These are phyloP conservation scores for Scaptomyza cyrtandrae DNA, from an alignment of 2,888 invertebrate species.

Conservation along the genomic window DNA sequence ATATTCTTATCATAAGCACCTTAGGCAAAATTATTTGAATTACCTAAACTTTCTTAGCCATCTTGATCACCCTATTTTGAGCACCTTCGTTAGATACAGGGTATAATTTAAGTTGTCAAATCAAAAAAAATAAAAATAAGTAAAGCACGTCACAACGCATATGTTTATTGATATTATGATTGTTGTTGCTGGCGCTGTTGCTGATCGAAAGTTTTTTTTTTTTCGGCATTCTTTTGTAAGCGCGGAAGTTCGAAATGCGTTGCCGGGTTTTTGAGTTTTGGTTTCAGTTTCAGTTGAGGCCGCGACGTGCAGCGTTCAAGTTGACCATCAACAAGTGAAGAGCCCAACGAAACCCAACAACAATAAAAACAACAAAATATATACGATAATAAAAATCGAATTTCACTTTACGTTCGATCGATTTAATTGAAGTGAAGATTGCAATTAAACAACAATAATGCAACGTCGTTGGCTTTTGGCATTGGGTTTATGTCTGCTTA, in stretches of 20 bases:
- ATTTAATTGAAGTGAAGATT: conserved; percentile 9
- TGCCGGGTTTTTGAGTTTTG: conserved; percentile 40
- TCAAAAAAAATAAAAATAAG: conserved; percentile 26
- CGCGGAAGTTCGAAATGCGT: conserved; percentile 56
- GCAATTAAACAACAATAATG: conserved; percentile 42
- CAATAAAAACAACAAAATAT: conserved; percentile 4
- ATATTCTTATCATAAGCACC: too few relatives aligned
- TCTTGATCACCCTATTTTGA: too few relatives aligned
- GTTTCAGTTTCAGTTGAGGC: conserved; percentile 63
- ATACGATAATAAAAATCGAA: conserved; percentile 20
- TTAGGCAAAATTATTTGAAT: too few relatives aligned
- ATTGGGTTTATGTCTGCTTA: conserved; percentile 57
- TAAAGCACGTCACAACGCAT: conserved; percentile 41
- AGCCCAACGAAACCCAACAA: conserved; percentile 7
- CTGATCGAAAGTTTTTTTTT: conserved; percentile 70
- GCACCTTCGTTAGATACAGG: neutral
- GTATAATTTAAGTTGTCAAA: conserved; percentile 21
- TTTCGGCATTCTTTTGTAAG: conserved; percentile 72
- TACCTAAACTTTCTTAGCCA: too few relatives aligned
- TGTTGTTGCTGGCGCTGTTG: conserved; percentile 50
- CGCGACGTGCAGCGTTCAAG: conserved; percentile 57
- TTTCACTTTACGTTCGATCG: conserved; percentile 61
- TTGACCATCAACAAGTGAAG: conserved; percentile 46
- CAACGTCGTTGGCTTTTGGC: conserved; percentile 50
- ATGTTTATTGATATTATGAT: conserved; percentile 46